Conservation (phyloP, 2,888 invertebrate genomes). For the Volucella inanis region DNA sequence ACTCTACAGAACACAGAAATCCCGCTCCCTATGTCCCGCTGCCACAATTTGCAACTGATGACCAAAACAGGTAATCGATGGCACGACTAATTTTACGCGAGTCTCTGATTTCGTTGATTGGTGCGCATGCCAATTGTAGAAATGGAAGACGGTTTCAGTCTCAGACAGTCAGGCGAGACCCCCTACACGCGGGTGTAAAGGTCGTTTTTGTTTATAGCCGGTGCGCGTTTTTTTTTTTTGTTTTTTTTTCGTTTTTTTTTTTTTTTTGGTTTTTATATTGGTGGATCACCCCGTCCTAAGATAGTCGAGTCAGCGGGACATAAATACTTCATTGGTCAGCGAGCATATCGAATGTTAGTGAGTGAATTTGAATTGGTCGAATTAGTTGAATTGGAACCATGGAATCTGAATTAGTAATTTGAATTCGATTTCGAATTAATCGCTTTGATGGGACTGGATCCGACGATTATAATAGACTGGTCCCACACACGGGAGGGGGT, state of each 20-base stretch:
- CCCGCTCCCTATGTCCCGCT: neutral
- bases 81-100: conserved; percentile 10
- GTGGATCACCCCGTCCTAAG: too few relatives aligned
- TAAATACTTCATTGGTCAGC: conserved; percentile 41
- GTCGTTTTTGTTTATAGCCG: conserved; percentile 16
- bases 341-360: conserved; percentile 45
- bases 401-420: conserved; percentile 8
- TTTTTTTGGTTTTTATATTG: too few relatives aligned
- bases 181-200: conserved; percentile 30
- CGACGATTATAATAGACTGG: neutral
- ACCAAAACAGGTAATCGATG: conserved; percentile 11
- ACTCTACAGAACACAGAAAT: neutral
- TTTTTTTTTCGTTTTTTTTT: neutral
- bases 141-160: neutral
- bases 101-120: neutral
- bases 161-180: too few relatives aligned
- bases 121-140: conserved; percentile 12
- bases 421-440: conserved; percentile 54
- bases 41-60: conserved; percentile 2
- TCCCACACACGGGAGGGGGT: conserved; percentile 7
- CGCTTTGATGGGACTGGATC: conserved; percentile 2
- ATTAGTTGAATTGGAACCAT: conserved; percentile 23
- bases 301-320: conserved; percentile 9
- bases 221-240: neutral
- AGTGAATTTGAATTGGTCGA: conserved; percentile 58